Evolutionary conservation across 2,113 vertebrate species (phyloP).

Genomic region (Istiophorus platypterus): DNA sequence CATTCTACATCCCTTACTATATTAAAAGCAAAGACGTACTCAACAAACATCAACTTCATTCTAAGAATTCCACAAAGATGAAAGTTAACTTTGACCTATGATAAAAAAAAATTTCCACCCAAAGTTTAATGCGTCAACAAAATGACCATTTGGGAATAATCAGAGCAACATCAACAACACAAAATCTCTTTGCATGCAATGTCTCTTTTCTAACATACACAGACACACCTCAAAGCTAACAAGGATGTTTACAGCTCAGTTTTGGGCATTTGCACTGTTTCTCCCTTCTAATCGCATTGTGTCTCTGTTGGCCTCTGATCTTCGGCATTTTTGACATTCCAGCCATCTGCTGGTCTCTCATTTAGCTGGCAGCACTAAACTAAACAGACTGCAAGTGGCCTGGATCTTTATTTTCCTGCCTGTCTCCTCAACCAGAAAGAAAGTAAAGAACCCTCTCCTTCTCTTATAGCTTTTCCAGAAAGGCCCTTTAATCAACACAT

Average conservation of each 20-base stretch:
- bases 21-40: neutral
- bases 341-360: constrained; percentile 75
- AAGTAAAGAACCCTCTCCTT: neutral
- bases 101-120: neutral
- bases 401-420: constrained; percentile 34
- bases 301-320: constrained; percentile 72
- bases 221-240: constrained; percentile 32
- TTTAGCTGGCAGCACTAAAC: constrained; percentile 69
- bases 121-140: neutral
- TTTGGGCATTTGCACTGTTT: constrained; percentile 52
- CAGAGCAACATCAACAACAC: constrained; percentile 25
- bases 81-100: neutral
- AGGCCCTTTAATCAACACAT: constrained; percentile 33
- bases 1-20: neutral
- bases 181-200: constrained; percentile 20
- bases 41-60: neutral
- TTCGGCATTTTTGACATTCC: constrained; percentile 78
- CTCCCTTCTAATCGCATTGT: constrained; percentile 70
- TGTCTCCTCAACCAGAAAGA: constrained; percentile 15
- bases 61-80: neutral
- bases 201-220: constrained; percentile 31
- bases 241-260: constrained; percentile 64
- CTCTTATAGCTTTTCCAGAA: neutral
- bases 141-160: constrained; percentile 8
- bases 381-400: constrained; percentile 40